phyloP scores from a whole-genome alignment of 2,888 invertebrate species.

The Xiphydria camelus region DNA sequence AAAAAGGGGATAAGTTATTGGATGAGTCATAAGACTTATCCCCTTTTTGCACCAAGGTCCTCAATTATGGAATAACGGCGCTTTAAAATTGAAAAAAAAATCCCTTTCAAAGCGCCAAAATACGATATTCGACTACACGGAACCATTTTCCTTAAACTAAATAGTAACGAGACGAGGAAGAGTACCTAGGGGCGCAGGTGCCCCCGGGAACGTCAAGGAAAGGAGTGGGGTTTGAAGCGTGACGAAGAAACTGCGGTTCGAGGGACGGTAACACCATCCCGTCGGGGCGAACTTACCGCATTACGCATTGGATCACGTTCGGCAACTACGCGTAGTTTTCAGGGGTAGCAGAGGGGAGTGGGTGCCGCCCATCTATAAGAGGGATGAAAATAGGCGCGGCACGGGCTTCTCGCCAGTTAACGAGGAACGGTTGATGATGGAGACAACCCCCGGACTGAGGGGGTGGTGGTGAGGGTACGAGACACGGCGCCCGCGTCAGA shows the following conservation, averaged over 20 bases:
- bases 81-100: no score
- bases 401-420: background rate
- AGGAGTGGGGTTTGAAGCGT: slow-evolving; percentile 12
- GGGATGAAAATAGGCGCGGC: background rate
- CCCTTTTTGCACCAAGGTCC: no score
- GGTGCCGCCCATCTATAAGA: background rate
- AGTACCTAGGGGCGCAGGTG: background rate
- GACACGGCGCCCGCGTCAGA: slow-evolving; percentile 7
- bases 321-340: slow-evolving; percentile 28
- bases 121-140: no score
- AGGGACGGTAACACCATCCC: slow-evolving; percentile 33
- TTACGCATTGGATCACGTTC: slow-evolving; percentile 37
- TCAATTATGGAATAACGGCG: no score
- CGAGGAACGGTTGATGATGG: slow-evolving; percentile 4
- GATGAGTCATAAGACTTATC: no score
- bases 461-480: background rate
- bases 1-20: no score
- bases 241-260: background rate
- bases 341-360: background rate
- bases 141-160: no score
- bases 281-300: slow-evolving; percentile 36
- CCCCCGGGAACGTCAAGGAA: background rate
- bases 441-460: background rate
- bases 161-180: background rate
- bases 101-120: no score